A percentile compares a stretch with the other conserved stretches of the same genome.
Conservation (phyloP, 2,113 vertebrate genomes). For the Dolichallabes microphthalmus region DNA sequence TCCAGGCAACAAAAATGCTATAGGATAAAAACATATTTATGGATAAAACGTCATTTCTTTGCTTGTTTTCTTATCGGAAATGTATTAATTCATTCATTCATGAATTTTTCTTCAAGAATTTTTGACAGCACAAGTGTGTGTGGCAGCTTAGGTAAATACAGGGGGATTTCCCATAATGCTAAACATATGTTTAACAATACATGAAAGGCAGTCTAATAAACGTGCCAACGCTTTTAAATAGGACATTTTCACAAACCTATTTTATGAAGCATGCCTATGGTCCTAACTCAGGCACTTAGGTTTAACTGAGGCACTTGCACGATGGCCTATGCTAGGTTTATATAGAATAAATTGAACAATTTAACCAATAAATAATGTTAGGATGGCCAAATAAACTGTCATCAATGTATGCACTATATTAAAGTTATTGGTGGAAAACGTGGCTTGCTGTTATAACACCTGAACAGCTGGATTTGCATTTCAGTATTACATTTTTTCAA, state of each 20-base stretch:
- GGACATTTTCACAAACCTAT: not conserved
- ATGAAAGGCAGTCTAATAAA: not conserved
- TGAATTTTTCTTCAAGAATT: not conserved
- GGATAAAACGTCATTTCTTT: not conserved
- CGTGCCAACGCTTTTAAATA: not conserved
- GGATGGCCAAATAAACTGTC: not conserved
- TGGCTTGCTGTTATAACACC: not conserved
- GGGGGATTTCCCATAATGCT: not conserved
- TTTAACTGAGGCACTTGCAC: not conserved
- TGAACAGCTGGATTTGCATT: conserved; percentile 13
- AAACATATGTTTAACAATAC: not conserved
- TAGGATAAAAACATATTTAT: not conserved
- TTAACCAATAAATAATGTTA: not conserved
- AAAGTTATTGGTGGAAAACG: not conserved
- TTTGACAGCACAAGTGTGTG: not conserved
- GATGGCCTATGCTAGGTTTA: not conserved
- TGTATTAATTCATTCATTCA: too few relatives aligned
- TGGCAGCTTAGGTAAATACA: not conserved
- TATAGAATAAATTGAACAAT: not conserved
- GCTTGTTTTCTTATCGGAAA: too few relatives aligned
- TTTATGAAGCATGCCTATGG: not conserved
- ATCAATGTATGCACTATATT: not conserved
- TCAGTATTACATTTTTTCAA: not conserved
- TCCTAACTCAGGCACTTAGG: not conserved
- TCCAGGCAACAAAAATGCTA: not conserved